These are phyloP conservation scores for Torymus aiolomorphi DNA, from an alignment of 2,888 invertebrate species.

Conservation along the genomic window DNA sequence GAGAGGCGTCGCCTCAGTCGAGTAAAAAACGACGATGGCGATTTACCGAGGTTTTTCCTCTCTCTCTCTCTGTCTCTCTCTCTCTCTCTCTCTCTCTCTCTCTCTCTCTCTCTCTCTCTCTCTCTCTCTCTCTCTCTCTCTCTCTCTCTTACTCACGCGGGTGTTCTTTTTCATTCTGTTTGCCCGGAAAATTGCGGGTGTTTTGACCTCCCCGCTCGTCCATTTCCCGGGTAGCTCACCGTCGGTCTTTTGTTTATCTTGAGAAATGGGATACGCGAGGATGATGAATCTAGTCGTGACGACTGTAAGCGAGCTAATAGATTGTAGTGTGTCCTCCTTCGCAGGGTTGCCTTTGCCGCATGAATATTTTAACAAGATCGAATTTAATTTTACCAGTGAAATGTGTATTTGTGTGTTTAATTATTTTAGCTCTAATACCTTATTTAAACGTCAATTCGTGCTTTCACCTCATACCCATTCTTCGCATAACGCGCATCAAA, in stretches of 20 bases:
- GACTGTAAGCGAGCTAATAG: neutral
- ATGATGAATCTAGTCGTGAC: neutral
- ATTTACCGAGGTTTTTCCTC: slow-evolving; percentile 14
- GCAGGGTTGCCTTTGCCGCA: too few species aligned
- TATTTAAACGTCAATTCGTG: too few species aligned
- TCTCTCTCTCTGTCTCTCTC: neutral
- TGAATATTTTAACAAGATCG: too few species aligned
- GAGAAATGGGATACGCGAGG: slow-evolving; percentile 4
- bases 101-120: neutral
- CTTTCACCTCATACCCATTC: neutral
- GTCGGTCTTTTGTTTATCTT: slow-evolving; percentile 2
- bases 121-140: neutral
- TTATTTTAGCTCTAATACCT: too few species aligned
- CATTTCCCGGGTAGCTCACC: neutral
- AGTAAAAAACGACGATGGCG: slow-evolving; percentile 24
- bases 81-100: neutral
- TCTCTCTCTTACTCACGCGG: neutral
- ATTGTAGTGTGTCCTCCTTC: too few species aligned
- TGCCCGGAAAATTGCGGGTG: slow-evolving; percentile 30
- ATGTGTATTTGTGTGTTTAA: too few species aligned
- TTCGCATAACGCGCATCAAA: slow-evolving; percentile 12
- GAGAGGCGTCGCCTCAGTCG: neutral
- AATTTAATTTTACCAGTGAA: too few species aligned
- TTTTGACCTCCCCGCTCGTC: neutral
- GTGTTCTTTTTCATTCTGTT: slow-evolving; percentile 27